Conservation (phyloP, 2,113 vertebrate species). For the Crypturellus undulatus region DNA sequence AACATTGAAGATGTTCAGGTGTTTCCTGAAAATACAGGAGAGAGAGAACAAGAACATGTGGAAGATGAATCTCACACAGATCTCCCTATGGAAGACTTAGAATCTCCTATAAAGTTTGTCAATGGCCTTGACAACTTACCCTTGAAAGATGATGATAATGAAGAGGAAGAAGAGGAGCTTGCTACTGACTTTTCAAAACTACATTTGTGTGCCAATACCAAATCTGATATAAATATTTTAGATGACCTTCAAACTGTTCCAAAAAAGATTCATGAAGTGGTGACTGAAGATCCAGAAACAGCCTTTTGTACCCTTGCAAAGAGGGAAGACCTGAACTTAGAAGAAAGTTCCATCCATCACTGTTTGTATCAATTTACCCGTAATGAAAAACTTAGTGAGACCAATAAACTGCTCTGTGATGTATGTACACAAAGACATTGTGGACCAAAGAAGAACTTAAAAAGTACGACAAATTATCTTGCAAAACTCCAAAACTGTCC, state of each 20-base stretch:
- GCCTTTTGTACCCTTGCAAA: slow-evolving; percentile 88
- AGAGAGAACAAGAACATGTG: slow-evolving; percentile 5
- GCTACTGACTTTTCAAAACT: slow-evolving; percentile 78
- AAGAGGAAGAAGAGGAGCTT: slow-evolving; percentile 67
- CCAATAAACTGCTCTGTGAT: slow-evolving; percentile 92
- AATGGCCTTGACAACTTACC: slow-evolving; percentile 46
- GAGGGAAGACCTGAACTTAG: slow-evolving; percentile 77
- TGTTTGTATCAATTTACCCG: slow-evolving; percentile 93
- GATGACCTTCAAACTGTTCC: slow-evolving; percentile 54
- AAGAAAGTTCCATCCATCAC: slow-evolving; percentile 87
- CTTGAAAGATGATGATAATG: slow-evolving; percentile 38
- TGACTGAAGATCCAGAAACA: slow-evolving; percentile 85
- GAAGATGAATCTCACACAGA: neutral
- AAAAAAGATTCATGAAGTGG: slow-evolving; percentile 77
- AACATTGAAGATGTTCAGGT: slow-evolving; percentile 15
- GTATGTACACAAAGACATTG: slow-evolving; percentile 84
- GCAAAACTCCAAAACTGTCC: neutral
- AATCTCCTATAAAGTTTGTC: neutral
- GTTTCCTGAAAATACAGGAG: slow-evolving; percentile 22
- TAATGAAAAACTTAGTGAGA: slow-evolving; percentile 89
- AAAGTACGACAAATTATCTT: slow-evolving; percentile 72
- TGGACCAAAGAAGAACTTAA: slow-evolving; percentile 72
- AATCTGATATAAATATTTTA: slow-evolving; percentile 58
- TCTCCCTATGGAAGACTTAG: neutral
- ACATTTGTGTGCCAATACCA: slow-evolving; percentile 72